Conservation (phyloP, 2,888 invertebrate genomes). For the Apoda limacodes region DNA sequence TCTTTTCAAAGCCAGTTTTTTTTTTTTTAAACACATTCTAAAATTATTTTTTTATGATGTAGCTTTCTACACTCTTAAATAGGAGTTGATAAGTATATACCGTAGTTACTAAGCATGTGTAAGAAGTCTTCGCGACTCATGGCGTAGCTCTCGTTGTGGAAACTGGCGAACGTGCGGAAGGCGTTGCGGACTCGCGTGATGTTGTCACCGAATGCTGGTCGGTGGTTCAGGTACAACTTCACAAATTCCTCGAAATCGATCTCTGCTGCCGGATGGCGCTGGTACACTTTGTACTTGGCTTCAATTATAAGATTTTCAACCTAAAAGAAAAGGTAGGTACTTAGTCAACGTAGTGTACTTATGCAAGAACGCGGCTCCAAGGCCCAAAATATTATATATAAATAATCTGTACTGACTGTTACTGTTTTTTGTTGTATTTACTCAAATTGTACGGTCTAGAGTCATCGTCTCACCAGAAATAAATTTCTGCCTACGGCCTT, state of each 20-base stretch:
- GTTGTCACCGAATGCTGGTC: slow-evolving; percentile 69
- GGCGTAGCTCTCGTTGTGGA: slow-evolving; percentile 22
- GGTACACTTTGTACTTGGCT: slow-evolving; percentile 64
- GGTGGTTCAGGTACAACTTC: slow-evolving; percentile 74
- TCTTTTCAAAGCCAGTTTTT: too few species aligned
- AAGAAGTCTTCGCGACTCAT: slow-evolving; percentile 52
- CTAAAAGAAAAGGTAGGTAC: slow-evolving; percentile 42
- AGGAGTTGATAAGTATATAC: too few species aligned
- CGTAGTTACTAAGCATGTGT: slow-evolving; percentile 40
- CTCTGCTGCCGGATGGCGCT: slow-evolving; percentile 53
- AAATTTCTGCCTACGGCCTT: too few species aligned
- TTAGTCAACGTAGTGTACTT: neutral
- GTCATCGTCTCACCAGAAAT: too few species aligned
- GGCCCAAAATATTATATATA: too few species aligned
- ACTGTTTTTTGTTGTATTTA: too few species aligned
- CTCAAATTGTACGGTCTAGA: too few species aligned
- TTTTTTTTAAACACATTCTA: too few species aligned
- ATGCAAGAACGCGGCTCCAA: neutral
- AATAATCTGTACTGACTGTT: too few species aligned
- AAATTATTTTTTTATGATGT: too few species aligned
- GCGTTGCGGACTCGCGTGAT: slow-evolving; percentile 49
- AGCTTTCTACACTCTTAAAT: too few species aligned
- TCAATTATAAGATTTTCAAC: slow-evolving; percentile 72
- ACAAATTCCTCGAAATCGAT: slow-evolving; percentile 76
- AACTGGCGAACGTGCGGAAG: slow-evolving; percentile 50